Conservation (phyloP, 2,888 invertebrate genomes). For the Drosophila kanekoi region DNA sequence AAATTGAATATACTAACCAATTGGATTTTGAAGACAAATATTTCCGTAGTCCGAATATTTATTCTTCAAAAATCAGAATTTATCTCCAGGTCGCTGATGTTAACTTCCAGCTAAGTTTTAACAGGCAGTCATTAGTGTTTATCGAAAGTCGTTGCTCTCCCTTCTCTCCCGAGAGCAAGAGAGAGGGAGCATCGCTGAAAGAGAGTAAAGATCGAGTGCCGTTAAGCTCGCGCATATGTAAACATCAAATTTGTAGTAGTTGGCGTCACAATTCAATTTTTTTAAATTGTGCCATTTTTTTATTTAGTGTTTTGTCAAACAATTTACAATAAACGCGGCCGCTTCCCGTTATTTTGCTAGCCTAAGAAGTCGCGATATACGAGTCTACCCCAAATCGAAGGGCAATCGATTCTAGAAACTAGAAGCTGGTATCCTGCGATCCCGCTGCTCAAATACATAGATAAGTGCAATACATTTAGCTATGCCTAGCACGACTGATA, state of each 20-base stretch:
- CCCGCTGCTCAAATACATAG: slow-evolving; percentile 8
- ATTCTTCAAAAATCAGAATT: too few species aligned
- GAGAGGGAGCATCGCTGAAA: neutral
- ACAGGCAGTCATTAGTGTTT: too few species aligned
- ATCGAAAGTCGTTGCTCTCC: too few species aligned
- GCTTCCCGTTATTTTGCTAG: slow-evolving; percentile 31
- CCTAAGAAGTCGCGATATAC: slow-evolving; percentile 25
- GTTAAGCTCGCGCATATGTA: neutral
- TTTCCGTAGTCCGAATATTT: too few species aligned
- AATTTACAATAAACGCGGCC: slow-evolving; percentile 67
- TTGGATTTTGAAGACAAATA: too few species aligned
- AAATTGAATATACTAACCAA: too few species aligned
- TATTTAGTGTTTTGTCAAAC: slow-evolving; percentile 55
- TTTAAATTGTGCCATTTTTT: slow-evolving; percentile 55
- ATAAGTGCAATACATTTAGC: slow-evolving; percentile 37
- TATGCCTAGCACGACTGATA: slow-evolving; percentile 44
- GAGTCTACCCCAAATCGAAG: slow-evolving; percentile 14
- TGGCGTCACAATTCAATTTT: slow-evolving; percentile 52
- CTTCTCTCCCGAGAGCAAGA: too few species aligned
- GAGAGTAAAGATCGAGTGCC: neutral
- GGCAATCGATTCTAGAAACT: slow-evolving; percentile 10
- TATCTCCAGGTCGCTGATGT: too few species aligned
- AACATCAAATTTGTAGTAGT: slow-evolving; percentile 20
- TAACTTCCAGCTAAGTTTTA: too few species aligned
- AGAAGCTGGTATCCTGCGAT: slow-evolving; percentile 11